Base-by-base conservation (phyloP, 2,888 invertebrate species). In the Stegophylla sp. region DNA sequence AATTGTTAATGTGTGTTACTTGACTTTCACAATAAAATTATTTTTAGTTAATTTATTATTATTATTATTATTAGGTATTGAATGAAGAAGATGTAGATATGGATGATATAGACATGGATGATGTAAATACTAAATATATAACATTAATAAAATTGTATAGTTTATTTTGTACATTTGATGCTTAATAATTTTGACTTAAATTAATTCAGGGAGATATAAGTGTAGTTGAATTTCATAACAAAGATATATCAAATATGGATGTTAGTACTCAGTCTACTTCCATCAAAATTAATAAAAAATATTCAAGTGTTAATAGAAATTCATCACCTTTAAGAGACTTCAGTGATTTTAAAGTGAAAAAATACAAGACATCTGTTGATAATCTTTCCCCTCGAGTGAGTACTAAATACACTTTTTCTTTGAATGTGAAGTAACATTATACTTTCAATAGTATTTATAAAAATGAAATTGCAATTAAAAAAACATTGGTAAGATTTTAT, bases 271-370 rank as follows among this genome's bases (percentile, higher is more conserved):
- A 15, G 9, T 64, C 51, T 12, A 41, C 34, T 64, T 23, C 48
- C 20, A 64, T 23, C 2, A 75, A 73, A 13, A 13, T 15, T 3
- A 51, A 28, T 28, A n/a, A 3, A 26, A 74, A 5, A 28, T 20
- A 28, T 73, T 48, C 73, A 53, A 53, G 10, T 53, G 9, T 2
- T 20, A 74, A 74, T 48, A 74, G 61, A 51, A 72, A 72, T 56
- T 51, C 23, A 51, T 48, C 51, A 7, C 15, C 72, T 43, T n/a
- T 10, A n/a, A 61, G 0, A 17, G 12, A 61, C 12, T 5, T 10
- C 34, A n/a, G 7, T 61, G 23, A 34, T 51, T 20, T 10, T 75
- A 63, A 51, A 41, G 9, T 34, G 34, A 75, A 75, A 3, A 64
- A 51, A 20, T 9, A 3, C 12, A 64, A 17, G 5, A 51, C 10